Base-by-base conservation (phyloP, 64 coral and sea anemone genomes). In the Astreopora myriophthalma region DNA sequence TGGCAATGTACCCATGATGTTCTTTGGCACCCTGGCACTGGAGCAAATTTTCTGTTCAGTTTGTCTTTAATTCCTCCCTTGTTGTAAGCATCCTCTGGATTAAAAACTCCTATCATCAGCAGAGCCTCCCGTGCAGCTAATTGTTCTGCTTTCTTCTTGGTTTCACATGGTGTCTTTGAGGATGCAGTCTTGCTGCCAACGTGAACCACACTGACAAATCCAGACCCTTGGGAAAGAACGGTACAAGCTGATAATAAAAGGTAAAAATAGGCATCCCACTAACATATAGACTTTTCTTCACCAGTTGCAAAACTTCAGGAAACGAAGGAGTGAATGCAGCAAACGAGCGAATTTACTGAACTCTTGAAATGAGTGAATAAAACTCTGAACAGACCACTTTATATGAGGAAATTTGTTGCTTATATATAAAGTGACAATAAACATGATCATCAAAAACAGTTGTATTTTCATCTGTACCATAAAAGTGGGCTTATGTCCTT, bases 121-220 rank as follows among this genome's bases (percentile, higher is more conserved):
- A 98, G 88, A 7, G 78, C 96, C 36, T 91, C 90, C 29, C 94
- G 73, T 17, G 96, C 96, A 24, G 90, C 96, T 35, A 78, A 36
- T 40, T 98, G 96, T 35, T 98, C 94, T 28, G 96, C 90, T 62
- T 51, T 84, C 80, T 99, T 99, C 60, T 99, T 99, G 31, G 74
- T 91, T 8, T 76, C 68, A 38, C 55, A 98, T 32, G 49, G 63
- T 46, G 62, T 68, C 29, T 38, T 73, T 48, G 78, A 31, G 24
- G 85, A 71, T 69, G 90, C 64, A 52, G 52, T 34, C 25, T 89
- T 90, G 5, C 89, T 87, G 62, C 90, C 63, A 91, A 95, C 93
- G 19, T 37, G 62, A 69, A 90, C 96, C 71, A 29, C 76, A 40
- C 88, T 94, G 57, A 75, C 81, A 75, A 90, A 95, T 28, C 55